Conservation (phyloP, 1,140 invertebrate species). For the Doryteuthis pealeii region DNA sequence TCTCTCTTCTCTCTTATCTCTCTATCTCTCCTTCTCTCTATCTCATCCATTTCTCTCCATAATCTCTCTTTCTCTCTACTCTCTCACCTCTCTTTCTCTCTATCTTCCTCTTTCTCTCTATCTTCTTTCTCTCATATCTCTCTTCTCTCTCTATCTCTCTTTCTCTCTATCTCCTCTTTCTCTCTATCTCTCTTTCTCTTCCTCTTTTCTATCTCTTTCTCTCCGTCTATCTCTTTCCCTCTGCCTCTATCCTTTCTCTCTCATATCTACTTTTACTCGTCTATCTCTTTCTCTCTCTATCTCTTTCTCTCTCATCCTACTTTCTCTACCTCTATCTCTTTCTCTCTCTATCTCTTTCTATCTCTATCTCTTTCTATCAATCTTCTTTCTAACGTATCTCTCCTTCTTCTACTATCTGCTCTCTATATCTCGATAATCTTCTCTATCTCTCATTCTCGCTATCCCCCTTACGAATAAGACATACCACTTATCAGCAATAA, state of each 20-base stretch:
- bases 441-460: too few relatives aligned
- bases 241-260: too few relatives aligned
- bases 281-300: too few relatives aligned
- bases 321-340: background rate
- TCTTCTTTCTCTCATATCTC: background rate
- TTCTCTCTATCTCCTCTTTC: background rate
- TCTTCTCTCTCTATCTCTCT: background rate
- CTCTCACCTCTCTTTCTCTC: background rate
- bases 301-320: background rate
- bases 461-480: too few relatives aligned
- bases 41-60: background rate
- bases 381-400: background rate
- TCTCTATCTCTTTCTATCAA: background rate
- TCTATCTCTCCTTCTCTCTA: background rate
- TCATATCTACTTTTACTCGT: too few relatives aligned
- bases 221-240: conserved; percentile 17
- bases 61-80: background rate
- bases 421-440: too few relatives aligned
- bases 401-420: too few relatives aligned
- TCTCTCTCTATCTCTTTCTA: background rate
- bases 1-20: background rate
- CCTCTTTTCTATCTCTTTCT: conserved; percentile 7
- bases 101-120: background rate
- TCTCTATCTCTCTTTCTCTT: background rate
- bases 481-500: too few relatives aligned